phyloP scores from a whole-genome alignment of 2,888 invertebrate genomes.

The Crossocerus cetratus region DNA sequence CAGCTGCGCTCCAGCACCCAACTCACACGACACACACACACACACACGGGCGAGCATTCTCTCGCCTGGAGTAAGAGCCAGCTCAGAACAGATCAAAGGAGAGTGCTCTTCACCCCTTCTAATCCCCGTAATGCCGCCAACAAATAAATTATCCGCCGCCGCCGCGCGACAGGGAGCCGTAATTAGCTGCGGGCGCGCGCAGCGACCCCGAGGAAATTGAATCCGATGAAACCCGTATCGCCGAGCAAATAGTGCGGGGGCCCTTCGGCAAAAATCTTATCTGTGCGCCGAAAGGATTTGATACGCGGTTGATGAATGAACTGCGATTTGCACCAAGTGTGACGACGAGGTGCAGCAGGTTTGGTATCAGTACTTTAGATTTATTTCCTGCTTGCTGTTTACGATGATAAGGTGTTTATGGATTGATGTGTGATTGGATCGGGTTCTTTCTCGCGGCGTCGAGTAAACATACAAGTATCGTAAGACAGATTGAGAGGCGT shows the following conservation, averaged over 20 bases:
- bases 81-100: constrained; percentile 2
- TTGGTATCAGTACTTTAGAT: too few relatives aligned
- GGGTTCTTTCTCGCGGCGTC: too few relatives aligned
- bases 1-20: neutral
- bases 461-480: too few relatives aligned
- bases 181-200: constrained; percentile 26
- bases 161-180: constrained; percentile 10
- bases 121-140: constrained; percentile 13
- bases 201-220: constrained; percentile 37
- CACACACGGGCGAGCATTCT: neutral
- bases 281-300: neutral
- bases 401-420: too few relatives aligned
- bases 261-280: neutral
- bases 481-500: neutral
- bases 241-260: constrained; percentile 33
- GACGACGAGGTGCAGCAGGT: too few relatives aligned
- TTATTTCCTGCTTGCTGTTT: too few relatives aligned
- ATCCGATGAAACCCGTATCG: constrained; percentile 24
- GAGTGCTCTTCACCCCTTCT: constrained; percentile 8
- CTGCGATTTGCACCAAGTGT: too few relatives aligned
- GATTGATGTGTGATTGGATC: too few relatives aligned
- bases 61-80: neutral
- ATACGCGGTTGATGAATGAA: too few relatives aligned
- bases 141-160: constrained; percentile 37
- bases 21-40: neutral